phyloP scores from a whole-genome alignment of 2,888 invertebrate species.

The Chaetoderma sp. region DNA sequence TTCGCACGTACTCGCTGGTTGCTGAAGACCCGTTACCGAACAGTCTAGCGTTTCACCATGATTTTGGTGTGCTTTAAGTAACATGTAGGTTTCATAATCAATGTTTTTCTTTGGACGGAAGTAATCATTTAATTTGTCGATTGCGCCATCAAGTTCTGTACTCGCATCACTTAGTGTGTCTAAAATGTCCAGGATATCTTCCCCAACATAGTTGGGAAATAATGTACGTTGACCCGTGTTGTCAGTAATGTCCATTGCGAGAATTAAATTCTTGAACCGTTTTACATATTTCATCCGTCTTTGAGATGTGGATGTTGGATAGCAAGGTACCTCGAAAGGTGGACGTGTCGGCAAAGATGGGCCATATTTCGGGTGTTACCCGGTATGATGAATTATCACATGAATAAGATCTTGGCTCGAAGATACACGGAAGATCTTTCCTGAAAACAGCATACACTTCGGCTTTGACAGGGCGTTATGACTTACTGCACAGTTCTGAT shows the following conservation, averaged over 20 bases:
- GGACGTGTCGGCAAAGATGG: not conserved
- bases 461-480: no score
- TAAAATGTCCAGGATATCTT: constrained; percentile 18
- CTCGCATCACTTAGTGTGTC: constrained; percentile 12
- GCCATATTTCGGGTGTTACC: no score
- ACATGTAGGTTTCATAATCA: constrained; percentile 3
- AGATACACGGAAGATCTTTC: no score
- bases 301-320: not conserved
- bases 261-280: constrained; percentile 14
- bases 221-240: constrained; percentile 24
- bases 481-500: no score
- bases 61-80: constrained; percentile 12
- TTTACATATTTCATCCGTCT: constrained; percentile 24
- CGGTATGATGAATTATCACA: no score
- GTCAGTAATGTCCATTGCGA: constrained; percentile 9
- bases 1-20: constrained; percentile 7
- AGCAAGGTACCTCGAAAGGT: not conserved
- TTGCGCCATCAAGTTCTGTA: not conserved
- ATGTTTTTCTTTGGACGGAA: constrained; percentile 17
- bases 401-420: no score
- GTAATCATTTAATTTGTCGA: constrained; percentile 6
- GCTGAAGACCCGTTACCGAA: not conserved
- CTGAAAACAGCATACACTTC: no score
- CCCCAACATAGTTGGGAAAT: constrained; percentile 28
- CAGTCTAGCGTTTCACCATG: constrained; percentile 2